phyloP scores from a whole-genome alignment of 2,888 invertebrate genomes.

The Minunthozetes semirufus region DNA sequence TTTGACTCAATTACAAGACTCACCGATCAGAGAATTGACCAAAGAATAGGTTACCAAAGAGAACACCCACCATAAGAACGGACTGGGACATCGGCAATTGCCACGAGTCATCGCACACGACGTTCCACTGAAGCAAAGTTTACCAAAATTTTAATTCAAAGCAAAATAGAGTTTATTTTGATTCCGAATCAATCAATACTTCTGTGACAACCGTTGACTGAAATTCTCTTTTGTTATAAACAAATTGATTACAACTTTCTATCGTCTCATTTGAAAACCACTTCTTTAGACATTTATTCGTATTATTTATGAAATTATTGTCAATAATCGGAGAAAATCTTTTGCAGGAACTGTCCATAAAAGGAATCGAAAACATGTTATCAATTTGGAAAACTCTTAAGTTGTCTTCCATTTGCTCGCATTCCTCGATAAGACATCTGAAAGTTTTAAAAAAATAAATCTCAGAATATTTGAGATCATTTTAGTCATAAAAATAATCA shows the following conservation, averaged over 20 bases:
- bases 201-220: conserved; percentile 32
- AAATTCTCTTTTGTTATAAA: conserved; percentile 28
- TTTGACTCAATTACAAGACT: neutral
- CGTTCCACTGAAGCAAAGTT: conserved; percentile 23
- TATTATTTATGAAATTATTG: neutral
- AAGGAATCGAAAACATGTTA: neutral
- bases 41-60: conserved; percentile 4
- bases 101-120: conserved; percentile 13
- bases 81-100: conserved; percentile 16
- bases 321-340: neutral
- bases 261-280: conserved; percentile 15
- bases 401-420: neutral
- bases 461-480: neutral
- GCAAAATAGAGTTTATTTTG: neutral
- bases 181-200: conserved; percentile 21
- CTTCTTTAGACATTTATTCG: neutral
- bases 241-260: conserved; percentile 23
- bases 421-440: conserved; percentile 1
- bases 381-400: neutral
- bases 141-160: neutral
- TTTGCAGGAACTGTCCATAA: neutral
- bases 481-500: neutral
- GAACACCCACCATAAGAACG: neutral
- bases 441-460: too few species aligned
- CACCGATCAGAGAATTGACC: conserved; percentile 7